phyloP scores from a whole-genome alignment of 2,797 vertebrate genomes.

The Galagoides demidoff region DNA sequence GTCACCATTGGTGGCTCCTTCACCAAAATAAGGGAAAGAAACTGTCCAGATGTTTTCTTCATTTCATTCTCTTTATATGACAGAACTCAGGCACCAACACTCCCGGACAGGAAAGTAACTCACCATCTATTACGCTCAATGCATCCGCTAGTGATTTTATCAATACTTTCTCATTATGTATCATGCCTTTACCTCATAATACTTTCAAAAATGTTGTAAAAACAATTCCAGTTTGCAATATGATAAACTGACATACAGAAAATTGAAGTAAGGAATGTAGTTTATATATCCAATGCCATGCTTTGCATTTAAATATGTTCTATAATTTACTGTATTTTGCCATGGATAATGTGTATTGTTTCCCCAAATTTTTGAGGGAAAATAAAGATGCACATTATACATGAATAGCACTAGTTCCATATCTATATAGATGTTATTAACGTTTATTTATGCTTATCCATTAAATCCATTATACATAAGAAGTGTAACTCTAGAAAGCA shows the following conservation, averaged over 20 bases:
- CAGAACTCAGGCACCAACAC: neutral
- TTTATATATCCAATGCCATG: neutral
- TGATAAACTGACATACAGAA: slow-evolving; percentile 10
- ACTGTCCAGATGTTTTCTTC: neutral
- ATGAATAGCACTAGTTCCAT: too few relatives aligned
- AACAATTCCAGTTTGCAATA: neutral
- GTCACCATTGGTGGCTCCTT: neutral
- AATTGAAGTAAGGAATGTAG: neutral
- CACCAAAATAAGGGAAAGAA: neutral
- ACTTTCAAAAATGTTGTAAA: slow-evolving; percentile 39
- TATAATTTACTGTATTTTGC: neutral
- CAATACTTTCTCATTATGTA: neutral
- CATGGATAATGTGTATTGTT: too few relatives aligned
- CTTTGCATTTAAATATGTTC: neutral
- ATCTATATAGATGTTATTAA: too few relatives aligned
- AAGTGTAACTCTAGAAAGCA: too few relatives aligned
- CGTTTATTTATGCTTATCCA: too few relatives aligned
- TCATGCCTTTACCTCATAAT: neutral
- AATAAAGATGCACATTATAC: too few relatives aligned
- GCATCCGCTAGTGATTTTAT: neutral
- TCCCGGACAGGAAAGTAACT: neutral
- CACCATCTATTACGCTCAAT: neutral
- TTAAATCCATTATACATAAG: too few relatives aligned
- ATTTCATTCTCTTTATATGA: neutral
- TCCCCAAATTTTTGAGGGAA: too few relatives aligned